phyloP scores from a whole-genome alignment of 1,140 invertebrate genomes.

The Lepidurus arcticus region DNA sequence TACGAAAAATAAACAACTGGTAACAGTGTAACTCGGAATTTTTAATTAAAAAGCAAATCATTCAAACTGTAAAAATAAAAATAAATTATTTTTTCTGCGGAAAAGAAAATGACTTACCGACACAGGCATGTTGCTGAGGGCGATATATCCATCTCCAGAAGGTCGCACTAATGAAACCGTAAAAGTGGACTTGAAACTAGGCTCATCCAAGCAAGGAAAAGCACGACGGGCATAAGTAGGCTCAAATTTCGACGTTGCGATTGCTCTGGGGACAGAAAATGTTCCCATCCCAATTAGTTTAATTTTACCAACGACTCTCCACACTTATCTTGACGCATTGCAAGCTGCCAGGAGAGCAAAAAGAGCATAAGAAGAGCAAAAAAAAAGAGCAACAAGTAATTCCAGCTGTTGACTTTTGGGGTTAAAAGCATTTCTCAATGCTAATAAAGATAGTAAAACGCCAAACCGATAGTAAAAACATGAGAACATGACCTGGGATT shows the following conservation, averaged over 20 bases:
- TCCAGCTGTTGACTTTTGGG: neutral
- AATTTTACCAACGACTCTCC: neutral
- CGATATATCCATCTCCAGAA: conserved; percentile 51
- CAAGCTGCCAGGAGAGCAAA: neutral
- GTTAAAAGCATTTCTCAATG: neutral
- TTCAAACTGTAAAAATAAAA: no score
- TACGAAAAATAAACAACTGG: no score
- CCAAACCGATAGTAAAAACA: neutral
- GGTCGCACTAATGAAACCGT: conserved; percentile 68
- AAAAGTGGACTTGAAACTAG: conserved; percentile 84
- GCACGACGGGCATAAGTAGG: conserved; percentile 54
- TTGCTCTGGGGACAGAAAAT: conserved; percentile 38
- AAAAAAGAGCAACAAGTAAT: no score
- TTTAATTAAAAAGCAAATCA: no score
- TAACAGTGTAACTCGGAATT: no score
- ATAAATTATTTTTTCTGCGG: neutral
- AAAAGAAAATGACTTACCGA: conserved; percentile 36
- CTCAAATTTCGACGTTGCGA: conserved; percentile 58
- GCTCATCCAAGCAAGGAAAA: conserved; percentile 92
- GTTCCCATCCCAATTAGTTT: neutral
- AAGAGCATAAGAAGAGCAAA: neutral
- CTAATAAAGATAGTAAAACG: neutral
- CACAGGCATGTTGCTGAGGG: conserved; percentile 71
- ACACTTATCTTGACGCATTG: neutral
- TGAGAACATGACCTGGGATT: no score